These are phyloP conservation scores for Alsophila aescularia DNA, from an alignment of 2,888 invertebrate species.

Conservation along the genomic window DNA sequence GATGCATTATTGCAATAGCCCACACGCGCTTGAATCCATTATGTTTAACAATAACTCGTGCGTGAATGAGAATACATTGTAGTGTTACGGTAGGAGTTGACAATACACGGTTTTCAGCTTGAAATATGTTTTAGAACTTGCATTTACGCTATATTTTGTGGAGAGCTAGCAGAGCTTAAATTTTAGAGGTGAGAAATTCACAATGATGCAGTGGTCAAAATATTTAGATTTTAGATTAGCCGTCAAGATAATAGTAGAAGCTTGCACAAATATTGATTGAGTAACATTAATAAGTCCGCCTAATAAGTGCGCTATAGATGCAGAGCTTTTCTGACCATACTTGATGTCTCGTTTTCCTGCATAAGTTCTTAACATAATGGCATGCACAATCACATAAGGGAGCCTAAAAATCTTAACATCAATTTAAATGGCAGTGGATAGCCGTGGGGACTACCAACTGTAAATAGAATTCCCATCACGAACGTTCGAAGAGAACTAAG, in stretches of 20 bases:
- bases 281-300: too few relatives aligned
- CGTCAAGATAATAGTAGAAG: too few relatives aligned
- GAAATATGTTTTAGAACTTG: constrained; percentile 15
- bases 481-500: constrained; percentile 13
- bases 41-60: constrained; percentile 49
- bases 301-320: too few relatives aligned
- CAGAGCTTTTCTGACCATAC: too few relatives aligned
- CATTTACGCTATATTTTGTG: background rate
- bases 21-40: constrained; percentile 66
- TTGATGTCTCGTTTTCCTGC: background rate
- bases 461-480: constrained; percentile 22
- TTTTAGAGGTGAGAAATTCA: background rate
- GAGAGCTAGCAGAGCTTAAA: background rate
- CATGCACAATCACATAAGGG: background rate
- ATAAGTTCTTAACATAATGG: background rate
- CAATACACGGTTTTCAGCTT: constrained; percentile 9
- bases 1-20: constrained; percentile 69
- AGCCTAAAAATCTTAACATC: too few relatives aligned
- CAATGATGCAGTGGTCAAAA: too few relatives aligned
- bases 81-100: constrained; percentile 24
- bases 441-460: background rate
- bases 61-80: constrained; percentile 49
- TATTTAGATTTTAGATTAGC: too few relatives aligned
- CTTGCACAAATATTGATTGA: too few relatives aligned
- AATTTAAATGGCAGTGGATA: background rate